Evolutionary conservation across 2,888 invertebrate genomes (phyloP), one percentile per base, ranked within the genome.

Genomic region (Palloptera scutellata): DNA sequence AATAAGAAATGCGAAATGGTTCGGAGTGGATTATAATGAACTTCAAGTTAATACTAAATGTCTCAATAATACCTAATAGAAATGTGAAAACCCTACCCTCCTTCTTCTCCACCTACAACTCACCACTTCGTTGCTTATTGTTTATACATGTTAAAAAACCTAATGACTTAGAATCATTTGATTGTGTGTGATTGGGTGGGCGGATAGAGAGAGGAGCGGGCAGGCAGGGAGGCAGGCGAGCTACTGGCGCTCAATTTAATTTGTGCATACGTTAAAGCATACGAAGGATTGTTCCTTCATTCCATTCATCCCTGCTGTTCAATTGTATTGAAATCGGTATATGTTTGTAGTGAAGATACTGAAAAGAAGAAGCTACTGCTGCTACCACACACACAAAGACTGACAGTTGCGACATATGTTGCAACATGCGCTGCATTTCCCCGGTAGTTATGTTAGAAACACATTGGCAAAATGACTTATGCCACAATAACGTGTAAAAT

Each of bases 101-200:
- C 54, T 45, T 8, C 54, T 40, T 3, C 40, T 20, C 6, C 40
- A 15, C 6, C 11, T 61, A 17, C 17, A 10, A 8, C 13, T 2
- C 57, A 12, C 17, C 66, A 12, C 15, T 40, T 30, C 53, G 5
- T 17, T 4, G 6, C 30, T 48, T 48, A 48, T 48, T n/a, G 15
- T n/a, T 48, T n/a, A 15, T 53, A 19, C 48, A 57, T 42, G 57
- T 61, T 19, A 57, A 73, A 68, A 63, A 76, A 79, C 75, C 74
- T 79, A 83, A 82, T 82, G 80, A 81, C 74, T 77, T 74, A 76
- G 78, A 79, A 79, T 79, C 75, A 78, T 81, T 83, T 80, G 81
- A 81, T 76, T 76, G 72, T 66, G 67, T 66, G 80, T 61, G 61
- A 67, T 80, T 79, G 79, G 76, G 81, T 79, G 81, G 83, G 83